These are phyloP conservation scores for Ostrea denselamellosa DNA, from an alignment of 1,140 invertebrate genomes.

Conservation along the genomic window DNA sequence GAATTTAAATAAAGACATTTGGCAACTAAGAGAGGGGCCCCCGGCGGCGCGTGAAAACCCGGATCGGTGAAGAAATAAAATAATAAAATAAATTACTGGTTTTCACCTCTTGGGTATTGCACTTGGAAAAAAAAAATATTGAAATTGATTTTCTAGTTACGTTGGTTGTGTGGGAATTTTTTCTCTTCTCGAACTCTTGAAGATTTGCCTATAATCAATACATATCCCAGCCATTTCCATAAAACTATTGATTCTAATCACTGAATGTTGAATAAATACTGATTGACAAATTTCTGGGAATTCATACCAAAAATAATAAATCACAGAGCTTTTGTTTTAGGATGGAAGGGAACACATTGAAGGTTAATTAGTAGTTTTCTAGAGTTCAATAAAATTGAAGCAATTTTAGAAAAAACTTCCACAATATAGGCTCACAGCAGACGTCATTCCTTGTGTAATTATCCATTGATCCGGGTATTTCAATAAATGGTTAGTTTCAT, in stretches of 20 bases:
- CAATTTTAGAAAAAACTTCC: background rate
- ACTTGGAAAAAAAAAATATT: background rate
- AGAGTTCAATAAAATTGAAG: background rate
- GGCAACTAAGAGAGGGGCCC: background rate
- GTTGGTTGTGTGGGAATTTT: background rate
- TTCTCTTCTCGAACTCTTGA: background rate
- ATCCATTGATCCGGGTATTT: background rate
- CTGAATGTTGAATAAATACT: background rate
- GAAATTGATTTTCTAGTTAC: constrained; percentile 5
- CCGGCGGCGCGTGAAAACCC: background rate
- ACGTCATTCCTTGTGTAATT: constrained; percentile 22
- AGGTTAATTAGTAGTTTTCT: background rate
- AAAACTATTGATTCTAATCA: constrained; percentile 3
- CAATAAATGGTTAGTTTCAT: background rate
- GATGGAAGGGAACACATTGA: background rate
- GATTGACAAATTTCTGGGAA: background rate
- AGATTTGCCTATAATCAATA: constrained; percentile 3
- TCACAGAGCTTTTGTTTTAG: background rate
- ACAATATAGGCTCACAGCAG: background rate
- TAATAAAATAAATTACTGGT: background rate
- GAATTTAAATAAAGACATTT: constrained; percentile 9
- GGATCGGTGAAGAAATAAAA: background rate
- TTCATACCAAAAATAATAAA: background rate
- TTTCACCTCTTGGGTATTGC: background rate
- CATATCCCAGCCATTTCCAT: background rate